Evolutionary conservation across 2,888 invertebrate genomes (phyloP).

Genomic region (Marronus borbonicus): DNA sequence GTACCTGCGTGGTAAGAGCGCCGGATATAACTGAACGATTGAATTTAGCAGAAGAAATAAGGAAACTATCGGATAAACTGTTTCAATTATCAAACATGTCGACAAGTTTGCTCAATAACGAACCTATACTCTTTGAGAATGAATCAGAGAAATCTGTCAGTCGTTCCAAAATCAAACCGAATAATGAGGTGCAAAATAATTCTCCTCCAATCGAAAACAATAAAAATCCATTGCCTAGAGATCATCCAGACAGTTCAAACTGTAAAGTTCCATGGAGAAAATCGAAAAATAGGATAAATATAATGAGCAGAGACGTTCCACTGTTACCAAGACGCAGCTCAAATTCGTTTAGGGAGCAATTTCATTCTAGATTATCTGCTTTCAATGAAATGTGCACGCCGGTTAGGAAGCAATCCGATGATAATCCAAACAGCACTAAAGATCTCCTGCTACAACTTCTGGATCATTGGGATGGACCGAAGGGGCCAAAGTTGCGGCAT

Average conservation of each 20-base stretch:
- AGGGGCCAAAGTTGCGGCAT: constrained; percentile 72
- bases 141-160: constrained; percentile 54
- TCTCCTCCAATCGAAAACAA: constrained; percentile 56
- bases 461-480: constrained; percentile 83
- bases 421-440: constrained; percentile 81
- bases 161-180: constrained; percentile 45
- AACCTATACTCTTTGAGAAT: constrained; percentile 45
- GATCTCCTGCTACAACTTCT: constrained; percentile 82
- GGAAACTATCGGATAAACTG: constrained; percentile 85
- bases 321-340: constrained; percentile 56
- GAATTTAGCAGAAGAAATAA: constrained; percentile 87
- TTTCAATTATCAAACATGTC: constrained; percentile 81
- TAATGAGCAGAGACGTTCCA: constrained; percentile 82
- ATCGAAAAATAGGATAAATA: constrained; percentile 78
- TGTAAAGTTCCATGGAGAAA: constrained; percentile 69
- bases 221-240: constrained; percentile 55
- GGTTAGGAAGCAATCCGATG: constrained; percentile 58
- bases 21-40: constrained; percentile 78
- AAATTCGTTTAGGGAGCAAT: constrained; percentile 58
- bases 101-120: constrained; percentile 68
- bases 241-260: constrained; percentile 58
- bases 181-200: constrained; percentile 52
- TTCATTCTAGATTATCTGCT: constrained; percentile 57
- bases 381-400: constrained; percentile 54
- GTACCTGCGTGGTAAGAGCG: constrained; percentile 77